A percentile compares a stretch with the other conserved stretches of the same genome.
Conservation (phyloP, 1,140 invertebrate genomes). For the Dendroctonus ponderosae region DNA sequence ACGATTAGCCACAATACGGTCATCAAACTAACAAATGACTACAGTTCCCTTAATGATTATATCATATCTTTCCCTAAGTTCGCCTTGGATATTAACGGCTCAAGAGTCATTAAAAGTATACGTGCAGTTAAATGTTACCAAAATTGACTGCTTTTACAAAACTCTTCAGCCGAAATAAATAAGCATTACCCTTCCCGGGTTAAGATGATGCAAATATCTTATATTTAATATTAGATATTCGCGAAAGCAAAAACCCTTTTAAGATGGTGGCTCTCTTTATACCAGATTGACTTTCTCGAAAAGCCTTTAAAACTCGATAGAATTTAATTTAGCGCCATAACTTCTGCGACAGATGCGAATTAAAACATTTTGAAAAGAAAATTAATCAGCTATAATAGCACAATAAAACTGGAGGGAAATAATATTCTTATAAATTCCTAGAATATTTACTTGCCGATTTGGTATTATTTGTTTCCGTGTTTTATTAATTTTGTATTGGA, state of each 20-base stretch:
- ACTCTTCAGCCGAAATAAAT: too few relatives aligned
- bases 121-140: too few relatives aligned
- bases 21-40: too few relatives aligned
- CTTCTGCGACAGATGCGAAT: conserved; percentile 35
- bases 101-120: too few relatives aligned
- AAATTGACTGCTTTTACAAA: too few relatives aligned
- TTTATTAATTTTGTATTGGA: too few relatives aligned
- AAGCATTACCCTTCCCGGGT: too few relatives aligned
- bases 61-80: too few relatives aligned
- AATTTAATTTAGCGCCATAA: conserved; percentile 33
- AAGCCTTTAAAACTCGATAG: conserved; percentile 31
- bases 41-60: too few relatives aligned
- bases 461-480: not conserved
- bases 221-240: conserved; percentile 17
- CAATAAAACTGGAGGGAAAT: conserved; percentile 27
- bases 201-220: not conserved
- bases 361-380: conserved; percentile 33
- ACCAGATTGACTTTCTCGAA: conserved; percentile 28
- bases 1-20: too few relatives aligned
- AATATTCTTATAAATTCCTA: conserved; percentile 26
- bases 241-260: conserved; percentile 13
- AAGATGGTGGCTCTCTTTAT: conserved; percentile 10
- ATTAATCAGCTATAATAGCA: conserved; percentile 34
- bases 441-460: conserved; percentile 16
- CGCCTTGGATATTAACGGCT: too few relatives aligned